Evolutionary conservation across 2,797 vertebrate species (phyloP).

Genomic region (Ceryle rudis): DNA sequence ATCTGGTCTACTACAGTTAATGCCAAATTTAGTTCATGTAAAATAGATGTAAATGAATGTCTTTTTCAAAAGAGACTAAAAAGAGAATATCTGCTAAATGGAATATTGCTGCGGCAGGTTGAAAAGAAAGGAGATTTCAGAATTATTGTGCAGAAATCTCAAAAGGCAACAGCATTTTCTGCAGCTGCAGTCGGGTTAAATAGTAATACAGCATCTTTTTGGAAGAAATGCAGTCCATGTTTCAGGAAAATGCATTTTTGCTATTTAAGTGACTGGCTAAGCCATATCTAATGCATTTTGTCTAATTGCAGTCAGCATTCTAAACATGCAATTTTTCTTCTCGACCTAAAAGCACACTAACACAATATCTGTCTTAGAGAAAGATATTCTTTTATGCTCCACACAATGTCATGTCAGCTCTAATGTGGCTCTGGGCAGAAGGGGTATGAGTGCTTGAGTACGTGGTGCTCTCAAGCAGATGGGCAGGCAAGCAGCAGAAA

Average conservation of each 20-base stretch:
- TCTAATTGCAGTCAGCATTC: background rate
- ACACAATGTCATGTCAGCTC: background rate
- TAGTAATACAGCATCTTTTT: background rate
- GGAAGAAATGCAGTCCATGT: background rate
- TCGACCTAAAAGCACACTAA: background rate
- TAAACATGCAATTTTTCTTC: background rate
- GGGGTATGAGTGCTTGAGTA: background rate
- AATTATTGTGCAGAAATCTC: conserved; percentile 20
- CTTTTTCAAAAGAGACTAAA: conserved; percentile 31
- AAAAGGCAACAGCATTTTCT: background rate
- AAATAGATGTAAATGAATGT: conserved; percentile 65
- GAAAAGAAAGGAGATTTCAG: conserved; percentile 10
- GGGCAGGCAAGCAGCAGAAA: background rate
- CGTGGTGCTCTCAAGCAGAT: background rate
- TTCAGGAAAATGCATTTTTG: conserved; percentile 17
- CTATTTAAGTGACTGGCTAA: background rate
- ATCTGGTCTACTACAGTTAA: conserved; percentile 56
- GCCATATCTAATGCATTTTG: background rate
- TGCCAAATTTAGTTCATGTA: conserved; percentile 64
- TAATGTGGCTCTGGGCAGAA: background rate
- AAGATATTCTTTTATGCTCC: background rate
- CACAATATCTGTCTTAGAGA: background rate
- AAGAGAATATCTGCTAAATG: conserved; percentile 33
- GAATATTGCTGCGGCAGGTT: background rate
- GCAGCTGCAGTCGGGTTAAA: conserved; percentile 22